A percentile compares a stretch with the other conserved stretches of the same genome.
Conservation (phyloP, 1,140 invertebrate genomes). For the Pentalonia nigronervosa region DNA sequence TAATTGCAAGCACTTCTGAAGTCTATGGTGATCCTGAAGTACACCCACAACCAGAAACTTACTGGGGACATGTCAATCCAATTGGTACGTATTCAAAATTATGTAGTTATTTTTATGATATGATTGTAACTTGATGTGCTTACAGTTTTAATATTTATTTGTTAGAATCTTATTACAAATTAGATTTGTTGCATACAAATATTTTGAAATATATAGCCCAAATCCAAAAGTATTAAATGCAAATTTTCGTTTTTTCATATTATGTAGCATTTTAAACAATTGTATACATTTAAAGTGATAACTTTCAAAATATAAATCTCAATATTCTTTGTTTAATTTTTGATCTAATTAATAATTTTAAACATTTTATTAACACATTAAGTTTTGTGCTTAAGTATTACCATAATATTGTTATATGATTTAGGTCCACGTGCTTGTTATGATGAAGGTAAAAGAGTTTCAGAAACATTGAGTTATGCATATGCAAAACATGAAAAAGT, state of each 20-base stretch:
- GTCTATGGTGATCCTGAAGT: slow-evolving; percentile 98
- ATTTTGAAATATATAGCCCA: not conserved
- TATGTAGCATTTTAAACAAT: not conserved
- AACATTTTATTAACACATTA: not conserved
- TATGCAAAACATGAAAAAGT: slow-evolving; percentile 97
- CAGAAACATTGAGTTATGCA: slow-evolving; percentile 95
- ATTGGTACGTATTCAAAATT: slow-evolving; percentile 75
- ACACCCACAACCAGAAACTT: slow-evolving; percentile 93
- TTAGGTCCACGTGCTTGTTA: slow-evolving; percentile 93
- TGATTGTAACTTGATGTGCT: not conserved
- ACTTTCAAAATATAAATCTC: not conserved
- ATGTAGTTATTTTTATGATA: not conserved
- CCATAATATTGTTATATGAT: slow-evolving; percentile 48
- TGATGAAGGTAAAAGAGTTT: slow-evolving; percentile 97
- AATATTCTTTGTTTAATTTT: not conserved
- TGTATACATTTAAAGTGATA: not conserved
- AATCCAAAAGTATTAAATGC: not conserved
- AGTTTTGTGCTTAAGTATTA: not conserved
- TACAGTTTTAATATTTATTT: not conserved
- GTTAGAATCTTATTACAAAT: not conserved
- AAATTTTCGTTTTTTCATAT: not conserved
- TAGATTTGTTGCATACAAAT: not conserved
- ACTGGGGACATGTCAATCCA: slow-evolving; percentile 99
- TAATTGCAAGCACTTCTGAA: slow-evolving; percentile 98
- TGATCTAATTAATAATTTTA: not conserved